Conservation (phyloP, 2,888 invertebrate genomes). For the Rosalia funebris region DNA sequence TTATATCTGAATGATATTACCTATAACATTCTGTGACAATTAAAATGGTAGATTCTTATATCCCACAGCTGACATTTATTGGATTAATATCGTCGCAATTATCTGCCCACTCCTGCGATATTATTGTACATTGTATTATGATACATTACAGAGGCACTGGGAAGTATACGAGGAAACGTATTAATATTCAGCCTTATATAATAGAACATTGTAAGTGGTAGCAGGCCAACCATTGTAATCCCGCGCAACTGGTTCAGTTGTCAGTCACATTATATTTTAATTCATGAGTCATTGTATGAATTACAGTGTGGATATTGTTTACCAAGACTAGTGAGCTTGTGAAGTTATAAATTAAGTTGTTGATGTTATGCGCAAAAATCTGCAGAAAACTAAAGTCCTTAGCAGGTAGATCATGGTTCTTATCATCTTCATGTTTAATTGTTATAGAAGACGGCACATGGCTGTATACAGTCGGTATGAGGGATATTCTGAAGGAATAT, state of each 20-base stretch:
- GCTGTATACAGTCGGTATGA: too few relatives aligned
- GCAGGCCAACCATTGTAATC: slow-evolving; percentile 13
- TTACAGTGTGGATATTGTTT: neutral
- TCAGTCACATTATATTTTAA: slow-evolving; percentile 23
- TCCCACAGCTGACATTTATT: slow-evolving; percentile 8
- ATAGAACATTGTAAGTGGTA: slow-evolving; percentile 21
- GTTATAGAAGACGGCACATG: too few relatives aligned
- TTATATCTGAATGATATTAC: too few relatives aligned
- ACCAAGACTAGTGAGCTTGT: too few relatives aligned
- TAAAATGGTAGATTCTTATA: too few relatives aligned
- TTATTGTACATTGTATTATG: slow-evolving; percentile 6
- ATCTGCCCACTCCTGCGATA: neutral
- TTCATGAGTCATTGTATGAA: slow-evolving; percentile 10
- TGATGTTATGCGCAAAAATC: too few relatives aligned
- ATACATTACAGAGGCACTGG: neutral
- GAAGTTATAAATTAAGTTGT: neutral
- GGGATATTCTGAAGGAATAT: too few relatives aligned
- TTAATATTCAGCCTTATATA: slow-evolving; percentile 18
- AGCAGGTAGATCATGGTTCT: too few relatives aligned
- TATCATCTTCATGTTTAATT: too few relatives aligned
- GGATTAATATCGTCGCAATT: neutral
- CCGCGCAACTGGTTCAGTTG: slow-evolving; percentile 20
- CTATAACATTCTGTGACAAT: too few relatives aligned
- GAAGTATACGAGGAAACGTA: slow-evolving; percentile 12
- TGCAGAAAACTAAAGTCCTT: too few relatives aligned